Evolutionary conservation across 2,888 invertebrate species (phyloP).

Genomic region (Epicampocera succincta): DNA sequence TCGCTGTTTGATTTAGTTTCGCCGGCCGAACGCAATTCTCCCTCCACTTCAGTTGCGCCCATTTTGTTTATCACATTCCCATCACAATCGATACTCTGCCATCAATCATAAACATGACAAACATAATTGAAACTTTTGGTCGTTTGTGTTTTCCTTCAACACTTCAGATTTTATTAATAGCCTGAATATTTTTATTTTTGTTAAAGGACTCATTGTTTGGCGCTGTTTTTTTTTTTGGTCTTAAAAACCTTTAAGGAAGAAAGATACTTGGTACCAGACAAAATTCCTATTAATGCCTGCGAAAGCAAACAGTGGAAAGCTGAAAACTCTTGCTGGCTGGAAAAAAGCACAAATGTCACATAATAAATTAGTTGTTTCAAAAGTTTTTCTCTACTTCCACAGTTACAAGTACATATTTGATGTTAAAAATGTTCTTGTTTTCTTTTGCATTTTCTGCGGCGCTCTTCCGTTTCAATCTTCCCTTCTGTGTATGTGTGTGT

Average conservation of each 20-base stretch:
- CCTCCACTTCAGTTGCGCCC: background rate
- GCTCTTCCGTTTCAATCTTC: background rate
- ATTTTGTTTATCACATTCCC: background rate
- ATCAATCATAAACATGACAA: slow-evolving; percentile 58
- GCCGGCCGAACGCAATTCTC: too few species aligned
- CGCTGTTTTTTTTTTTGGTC: background rate
- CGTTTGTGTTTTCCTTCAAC: slow-evolving; percentile 42
- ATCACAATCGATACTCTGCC: slow-evolving; percentile 12
- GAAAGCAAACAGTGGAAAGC: slow-evolving; percentile 14
- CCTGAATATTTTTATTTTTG: background rate
- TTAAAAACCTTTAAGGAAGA: slow-evolving; percentile 1
- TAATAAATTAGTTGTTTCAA: slow-evolving; percentile 62
- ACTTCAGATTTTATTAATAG: slow-evolving; percentile 48
- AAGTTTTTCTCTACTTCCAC: slow-evolving; percentile 8
- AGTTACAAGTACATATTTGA: slow-evolving; percentile 41
- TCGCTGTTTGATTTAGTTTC: too few species aligned
- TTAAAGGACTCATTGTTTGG: background rate
- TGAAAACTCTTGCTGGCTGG: background rate
- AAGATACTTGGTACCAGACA: background rate
- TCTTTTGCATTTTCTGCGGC: background rate
- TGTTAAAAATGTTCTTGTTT: slow-evolving; percentile 5
- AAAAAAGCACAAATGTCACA: slow-evolving; percentile 58
- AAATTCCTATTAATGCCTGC: slow-evolving; percentile 25
- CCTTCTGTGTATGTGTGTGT: background rate
- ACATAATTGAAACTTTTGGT: slow-evolving; percentile 62